Evolutionary conservation across 2,888 invertebrate genomes (phyloP), one percentile per base, ranked within the genome.

Genomic region (Mycalesis mineus): DNA sequence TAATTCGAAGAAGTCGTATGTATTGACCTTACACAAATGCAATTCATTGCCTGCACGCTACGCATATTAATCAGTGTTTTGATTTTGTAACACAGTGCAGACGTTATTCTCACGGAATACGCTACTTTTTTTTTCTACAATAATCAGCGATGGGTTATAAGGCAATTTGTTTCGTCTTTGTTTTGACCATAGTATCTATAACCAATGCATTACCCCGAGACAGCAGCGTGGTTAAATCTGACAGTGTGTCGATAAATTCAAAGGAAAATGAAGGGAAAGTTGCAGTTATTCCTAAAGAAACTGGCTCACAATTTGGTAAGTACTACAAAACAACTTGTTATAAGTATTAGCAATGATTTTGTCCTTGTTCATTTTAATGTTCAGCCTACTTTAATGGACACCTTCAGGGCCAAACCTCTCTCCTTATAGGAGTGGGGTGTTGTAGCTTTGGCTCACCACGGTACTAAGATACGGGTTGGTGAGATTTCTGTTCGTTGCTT

Each of bases 131-230:
- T 28, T 36, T 40, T 41, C 33, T 28, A n/a, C 29, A 9, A 44
- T 11, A 14, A 22, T 54, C 64, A 13, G 58, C 36, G 53, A 68
- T 67, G 65, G 31, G 52, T 31, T 56, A 60, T n/a, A 66, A 61
- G 53, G 51, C 55, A 15, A 55, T 64, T 33, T 57, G 39, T 37
- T 36, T 60, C 0, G 13, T 62, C 14, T 51, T 58, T 17, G 28
- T 60, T 44, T 13, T 53, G 6, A 22, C 57, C 29, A 42, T 42
- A 13, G 31, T 63, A 40, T 58, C 28, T 48, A 56, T 58, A 14
- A 45, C 64, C 29, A 52, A 66, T 48, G 74, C 70, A 8, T 62
- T 67, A 17, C 78, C 81, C 9, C 70, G 72, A 62, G 73, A 75
- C 44, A 67, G 62, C 29, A 68, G 65, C 28, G 66, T 67, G 3